Conservation (phyloP, 2,797 vertebrate species). For the Serranus cabrilla region DNA sequence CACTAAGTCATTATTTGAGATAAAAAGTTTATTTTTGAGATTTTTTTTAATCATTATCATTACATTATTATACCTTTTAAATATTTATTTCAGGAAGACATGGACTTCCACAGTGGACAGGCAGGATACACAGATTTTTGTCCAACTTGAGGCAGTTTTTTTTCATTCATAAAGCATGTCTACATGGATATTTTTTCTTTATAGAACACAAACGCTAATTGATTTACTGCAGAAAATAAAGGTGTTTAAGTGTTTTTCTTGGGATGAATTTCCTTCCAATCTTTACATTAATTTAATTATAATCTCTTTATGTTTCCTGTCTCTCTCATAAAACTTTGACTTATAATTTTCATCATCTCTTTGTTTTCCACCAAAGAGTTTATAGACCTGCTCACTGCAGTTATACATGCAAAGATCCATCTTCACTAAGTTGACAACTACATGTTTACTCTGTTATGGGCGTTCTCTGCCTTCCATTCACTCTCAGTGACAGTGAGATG, state of each 20-base stretch:
- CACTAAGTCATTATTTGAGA: too few species aligned
- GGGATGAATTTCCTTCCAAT: not conserved
- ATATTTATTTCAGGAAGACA: too few species aligned
- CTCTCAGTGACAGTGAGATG: not conserved
- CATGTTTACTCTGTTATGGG: not conserved
- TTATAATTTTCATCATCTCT: too few species aligned
- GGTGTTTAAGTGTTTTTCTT: not conserved
- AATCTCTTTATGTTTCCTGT: not conserved
- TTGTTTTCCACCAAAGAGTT: too few species aligned
- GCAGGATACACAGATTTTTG: not conserved
- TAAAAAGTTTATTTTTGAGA: too few species aligned
- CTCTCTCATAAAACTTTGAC: not conserved
- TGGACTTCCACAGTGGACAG: too few species aligned
- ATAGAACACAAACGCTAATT: not conserved
- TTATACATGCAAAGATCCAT: not conserved
- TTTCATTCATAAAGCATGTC: not conserved
- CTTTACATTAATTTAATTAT: not conserved
- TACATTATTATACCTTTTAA: too few species aligned
- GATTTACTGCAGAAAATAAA: not conserved
- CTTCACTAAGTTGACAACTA: not conserved
- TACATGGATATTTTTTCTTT: not conserved
- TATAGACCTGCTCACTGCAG: too few species aligned
- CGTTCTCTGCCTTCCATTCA: not conserved
- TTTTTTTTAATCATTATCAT: too few species aligned
- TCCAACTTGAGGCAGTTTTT: not conserved